These are phyloP conservation scores for Antechinus stuartii DNA, from an alignment of 2,113 vertebrate genomes.

Conservation along the genomic window DNA sequence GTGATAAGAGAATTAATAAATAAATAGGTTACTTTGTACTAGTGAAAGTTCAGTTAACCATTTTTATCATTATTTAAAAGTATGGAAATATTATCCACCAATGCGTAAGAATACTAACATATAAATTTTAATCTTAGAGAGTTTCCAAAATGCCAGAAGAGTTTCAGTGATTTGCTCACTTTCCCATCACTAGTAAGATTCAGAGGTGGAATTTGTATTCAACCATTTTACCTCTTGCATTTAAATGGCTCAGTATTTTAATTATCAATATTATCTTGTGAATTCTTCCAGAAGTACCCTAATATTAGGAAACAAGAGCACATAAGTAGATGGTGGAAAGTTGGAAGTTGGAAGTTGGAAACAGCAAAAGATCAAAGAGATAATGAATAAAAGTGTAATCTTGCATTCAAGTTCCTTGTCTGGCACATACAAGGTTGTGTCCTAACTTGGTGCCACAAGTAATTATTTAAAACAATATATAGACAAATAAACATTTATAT, in stretches of 20 bases:
- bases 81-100: too few species aligned
- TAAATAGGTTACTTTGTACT: too few species aligned
- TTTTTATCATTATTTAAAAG: too few species aligned
- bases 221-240: neutral
- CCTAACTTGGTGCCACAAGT: neutral
- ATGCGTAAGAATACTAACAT: too few species aligned
- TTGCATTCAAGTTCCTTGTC: neutral
- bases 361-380: neutral
- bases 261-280: neutral
- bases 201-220: neutral
- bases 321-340: neutral
- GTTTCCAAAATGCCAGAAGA: neutral
- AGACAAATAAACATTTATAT: neutral
- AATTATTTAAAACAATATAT: neutral
- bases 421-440: neutral
- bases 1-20: too few species aligned
- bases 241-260: neutral
- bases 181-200: neutral
- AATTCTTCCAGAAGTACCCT: neutral
- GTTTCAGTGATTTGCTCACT: neutral
- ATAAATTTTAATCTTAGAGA: neutral
- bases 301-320: neutral
- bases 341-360: neutral
- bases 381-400: neutral
- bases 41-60: too few species aligned